These are phyloP conservation scores for Aptenodytes patagonicus DNA, from an alignment of 2,113 vertebrate genomes.

Conservation along the genomic window DNA sequence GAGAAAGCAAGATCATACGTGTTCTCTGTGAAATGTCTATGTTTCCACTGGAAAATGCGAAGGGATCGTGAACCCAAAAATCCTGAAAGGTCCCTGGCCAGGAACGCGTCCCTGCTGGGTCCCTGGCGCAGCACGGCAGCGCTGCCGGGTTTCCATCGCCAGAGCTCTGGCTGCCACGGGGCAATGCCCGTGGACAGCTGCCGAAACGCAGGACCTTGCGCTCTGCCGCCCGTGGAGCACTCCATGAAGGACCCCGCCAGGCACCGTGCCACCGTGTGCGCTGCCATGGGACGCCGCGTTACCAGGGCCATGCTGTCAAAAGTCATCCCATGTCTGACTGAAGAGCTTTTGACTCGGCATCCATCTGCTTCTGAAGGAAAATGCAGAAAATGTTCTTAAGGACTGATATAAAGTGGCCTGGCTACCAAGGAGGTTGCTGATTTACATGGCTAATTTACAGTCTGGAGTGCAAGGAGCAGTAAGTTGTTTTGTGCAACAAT, in stretches of 20 bases:
- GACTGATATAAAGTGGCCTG: not conserved
- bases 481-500: accelerated
- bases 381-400: not conserved
- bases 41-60: not conserved
- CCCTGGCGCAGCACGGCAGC: not conserved
- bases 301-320: not conserved
- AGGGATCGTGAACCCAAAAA: not conserved
- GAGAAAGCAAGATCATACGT: not conserved
- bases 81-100: not conserved
- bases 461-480: not conserved
- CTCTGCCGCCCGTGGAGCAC: too few relatives aligned
- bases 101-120: not conserved
- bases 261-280: not conserved
- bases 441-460: not conserved
- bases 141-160: accelerated
- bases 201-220: not conserved
- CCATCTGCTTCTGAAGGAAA: not conserved
- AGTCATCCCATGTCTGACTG: accelerated
- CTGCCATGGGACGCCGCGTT: accelerated
- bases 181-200: not conserved
- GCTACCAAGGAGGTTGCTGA: not conserved
- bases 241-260: not conserved
- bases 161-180: not conserved
- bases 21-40: not conserved
- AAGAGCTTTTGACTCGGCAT: not conserved